Evolutionary conservation across 2,888 invertebrate genomes (phyloP), one percentile per base, ranked within the genome.

Genomic region (Conops quadrifasciatus): DNA sequence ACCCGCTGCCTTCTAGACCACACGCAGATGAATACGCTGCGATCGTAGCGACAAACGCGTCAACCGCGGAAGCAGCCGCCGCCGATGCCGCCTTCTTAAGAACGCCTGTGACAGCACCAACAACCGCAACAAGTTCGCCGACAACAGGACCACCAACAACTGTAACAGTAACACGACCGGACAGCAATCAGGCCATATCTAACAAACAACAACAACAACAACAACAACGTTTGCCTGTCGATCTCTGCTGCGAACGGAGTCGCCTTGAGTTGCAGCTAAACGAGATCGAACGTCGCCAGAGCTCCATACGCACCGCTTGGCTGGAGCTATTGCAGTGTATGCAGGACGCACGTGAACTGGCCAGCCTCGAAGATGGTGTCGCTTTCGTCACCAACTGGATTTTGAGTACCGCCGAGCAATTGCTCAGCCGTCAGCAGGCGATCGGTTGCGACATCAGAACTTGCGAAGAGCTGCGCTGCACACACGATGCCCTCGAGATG

Each of bases 341-440:
- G 71, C 87, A 88, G 64, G 88, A 89, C 78, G 88, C 89, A 74
- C 89, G 90, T 83, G 90, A 91, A 80, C 87, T 91, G 74, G 86
- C 87, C 71, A 85, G 87, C 47, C 83, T 92, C 51, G 90, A 91
- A 77, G 89, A 89, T 78, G 91, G 91, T 47, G 89, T 91, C 73
- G 88, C 89, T n/a, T 88, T 90, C 83, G 92, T 94, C 47, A 91
- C 91, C 24, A 91, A 92, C 80, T 94, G 93, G 93, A 91, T 94
- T 71, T 83, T 93, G 66, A 92, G 91, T 47, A 91, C 91, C 65
- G 94, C 92, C 1, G 93, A 94, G 83, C 89, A 89, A 77, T 88
- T 93, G 85, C 86, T 94, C 64, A 90, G 91, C 76, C 89, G 91
- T 0, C 90, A 92, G 78, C 89, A 88, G 75, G 90, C 91, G 79